Conservation (phyloP, 2,888 invertebrate genomes). For the Polymixis flavicincta region DNA sequence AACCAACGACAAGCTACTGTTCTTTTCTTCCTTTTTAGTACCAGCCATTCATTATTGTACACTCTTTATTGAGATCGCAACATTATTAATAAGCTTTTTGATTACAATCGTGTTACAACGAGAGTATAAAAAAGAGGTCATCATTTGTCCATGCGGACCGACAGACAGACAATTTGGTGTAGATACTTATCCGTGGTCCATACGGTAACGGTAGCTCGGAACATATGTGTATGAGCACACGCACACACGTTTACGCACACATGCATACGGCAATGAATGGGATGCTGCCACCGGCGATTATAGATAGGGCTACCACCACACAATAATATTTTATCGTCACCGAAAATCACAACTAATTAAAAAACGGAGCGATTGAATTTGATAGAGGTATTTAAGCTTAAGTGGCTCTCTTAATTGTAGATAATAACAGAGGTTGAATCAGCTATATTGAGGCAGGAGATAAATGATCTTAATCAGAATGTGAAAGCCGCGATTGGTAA, state of each 20-base stretch:
- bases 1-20: constrained; percentile 61
- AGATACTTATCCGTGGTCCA: constrained; percentile 74
- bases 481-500: constrained; percentile 73
- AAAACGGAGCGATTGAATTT: constrained; percentile 64
- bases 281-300: constrained; percentile 82
- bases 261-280: constrained; percentile 80
- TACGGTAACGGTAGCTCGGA: constrained; percentile 80
- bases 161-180: constrained; percentile 77
- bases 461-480: constrained; percentile 70
- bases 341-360: constrained; percentile 67
- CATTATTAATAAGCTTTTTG: constrained; percentile 76
- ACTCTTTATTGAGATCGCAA: constrained; percentile 74
- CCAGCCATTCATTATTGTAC: constrained; percentile 70
- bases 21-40: constrained; percentile 62
- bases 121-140: constrained; percentile 76
- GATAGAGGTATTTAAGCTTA: constrained; percentile 61
- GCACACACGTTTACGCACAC: constrained; percentile 66
- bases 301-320: constrained; percentile 77
- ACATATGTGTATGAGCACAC: constrained; percentile 68
- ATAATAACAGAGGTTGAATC: constrained; percentile 62
- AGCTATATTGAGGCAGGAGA: constrained; percentile 63
- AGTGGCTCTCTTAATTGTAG: constrained; percentile 61
- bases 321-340: constrained; percentile 65
- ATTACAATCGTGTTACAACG: constrained; percentile 77
- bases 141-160: constrained; percentile 76